Percentiles rank a stretch among this genome's conserved stretches.
phyloP scores from a whole-genome alignment of 2,113 vertebrate genomes.

The Tricholaema leucomelas region DNA sequence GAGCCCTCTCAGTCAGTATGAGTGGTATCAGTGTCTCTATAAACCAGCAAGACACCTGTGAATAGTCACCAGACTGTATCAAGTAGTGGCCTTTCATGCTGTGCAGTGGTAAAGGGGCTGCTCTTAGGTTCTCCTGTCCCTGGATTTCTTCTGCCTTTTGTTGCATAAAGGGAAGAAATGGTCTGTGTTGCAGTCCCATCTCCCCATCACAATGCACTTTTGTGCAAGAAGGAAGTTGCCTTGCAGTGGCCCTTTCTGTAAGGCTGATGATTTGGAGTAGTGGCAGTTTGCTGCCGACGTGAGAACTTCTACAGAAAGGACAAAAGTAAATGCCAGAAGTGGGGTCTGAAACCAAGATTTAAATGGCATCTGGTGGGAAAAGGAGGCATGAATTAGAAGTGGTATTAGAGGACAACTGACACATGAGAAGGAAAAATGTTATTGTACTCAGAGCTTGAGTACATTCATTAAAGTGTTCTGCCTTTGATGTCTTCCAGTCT shows the following conservation, averaged over 20 bases:
- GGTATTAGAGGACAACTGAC: background rate
- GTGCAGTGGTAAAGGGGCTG: background rate
- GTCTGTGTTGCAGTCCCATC: background rate
- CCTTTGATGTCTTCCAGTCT: background rate
- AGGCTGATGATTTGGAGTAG: background rate
- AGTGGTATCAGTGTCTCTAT: background rate
- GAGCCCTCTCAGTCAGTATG: background rate
- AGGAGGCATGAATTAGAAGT: background rate
- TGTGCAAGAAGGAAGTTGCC: background rate
- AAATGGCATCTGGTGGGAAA: background rate
- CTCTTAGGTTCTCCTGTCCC: background rate
- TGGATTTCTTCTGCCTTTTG: background rate
- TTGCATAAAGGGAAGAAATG: background rate
- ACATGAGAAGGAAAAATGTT: background rate
- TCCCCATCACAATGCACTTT: background rate
- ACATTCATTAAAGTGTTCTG: background rate
- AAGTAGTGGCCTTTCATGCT: background rate
- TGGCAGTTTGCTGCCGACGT: background rate
- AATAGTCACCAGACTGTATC: background rate
- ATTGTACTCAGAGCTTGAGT: background rate
- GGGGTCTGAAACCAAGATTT: background rate
- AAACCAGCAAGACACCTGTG: background rate
- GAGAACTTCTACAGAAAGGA: background rate
- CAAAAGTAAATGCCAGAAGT: background rate
- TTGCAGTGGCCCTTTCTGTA: background rate